Percentiles rank a stretch among this genome's conserved stretches.
Evolutionary conservation across 2,797 vertebrate genomes (phyloP).

Genomic region (Schizothorax lantsangensis): DNA sequence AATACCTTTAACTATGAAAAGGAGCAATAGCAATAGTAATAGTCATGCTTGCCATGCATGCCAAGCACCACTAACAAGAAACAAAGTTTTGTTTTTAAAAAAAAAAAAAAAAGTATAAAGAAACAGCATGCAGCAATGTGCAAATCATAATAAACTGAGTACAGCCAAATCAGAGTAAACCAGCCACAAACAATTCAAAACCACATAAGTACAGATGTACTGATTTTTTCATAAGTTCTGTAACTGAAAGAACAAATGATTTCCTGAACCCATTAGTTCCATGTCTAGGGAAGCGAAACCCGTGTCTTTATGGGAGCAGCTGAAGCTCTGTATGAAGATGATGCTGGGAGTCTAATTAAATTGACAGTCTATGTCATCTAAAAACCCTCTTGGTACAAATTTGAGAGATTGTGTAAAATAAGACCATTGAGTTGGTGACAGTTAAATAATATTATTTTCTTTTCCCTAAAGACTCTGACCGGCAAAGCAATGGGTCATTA

Average conservation of each 20-base stretch:
- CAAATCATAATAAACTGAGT: background rate
- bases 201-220: background rate
- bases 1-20: background rate
- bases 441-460: slow-evolving; percentile 1
- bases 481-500: slow-evolving; percentile 1
- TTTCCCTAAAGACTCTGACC: background rate
- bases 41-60: background rate
- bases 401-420: slow-evolving; percentile 18
- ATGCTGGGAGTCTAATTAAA: slow-evolving; percentile 21
- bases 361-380: slow-evolving; percentile 4
- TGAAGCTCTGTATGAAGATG: slow-evolving; percentile 13
- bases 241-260: slow-evolving; percentile 34
- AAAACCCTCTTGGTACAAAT: slow-evolving; percentile 8
- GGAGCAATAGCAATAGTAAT: background rate
- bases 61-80: slow-evolving; percentile 4
- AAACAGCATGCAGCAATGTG: no score
- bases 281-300: slow-evolving; percentile 21
- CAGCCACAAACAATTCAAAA: background rate
- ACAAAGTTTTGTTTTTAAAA: background rate
- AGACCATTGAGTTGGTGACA: slow-evolving; percentile 21
- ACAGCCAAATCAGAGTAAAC: background rate
- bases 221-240: background rate
- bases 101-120: background rate
- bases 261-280: slow-evolving; percentile 11
- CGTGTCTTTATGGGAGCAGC: slow-evolving; percentile 13